Conservation (phyloP, 2,113 vertebrate genomes). For the Grallaria varia region DNA sequence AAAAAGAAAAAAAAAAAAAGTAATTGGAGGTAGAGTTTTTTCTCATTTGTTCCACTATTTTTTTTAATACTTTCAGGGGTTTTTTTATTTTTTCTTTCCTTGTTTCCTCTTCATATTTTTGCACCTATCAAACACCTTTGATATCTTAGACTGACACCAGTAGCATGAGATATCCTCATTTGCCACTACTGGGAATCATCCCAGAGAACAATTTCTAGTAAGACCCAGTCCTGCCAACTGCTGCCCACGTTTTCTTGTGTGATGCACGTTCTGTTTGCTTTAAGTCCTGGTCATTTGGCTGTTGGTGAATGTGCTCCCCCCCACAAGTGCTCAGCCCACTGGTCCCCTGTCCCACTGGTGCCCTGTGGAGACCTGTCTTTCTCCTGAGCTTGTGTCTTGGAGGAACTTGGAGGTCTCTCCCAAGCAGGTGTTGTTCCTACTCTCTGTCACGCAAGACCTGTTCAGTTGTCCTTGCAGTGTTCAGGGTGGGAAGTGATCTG, state of each 20-base stretch:
- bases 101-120: background rate
- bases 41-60: background rate
- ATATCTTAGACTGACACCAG: background rate
- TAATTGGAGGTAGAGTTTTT: background rate
- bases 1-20: rapidly evolving
- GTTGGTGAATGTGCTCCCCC: background rate
- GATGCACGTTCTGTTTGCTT: background rate
- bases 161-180: background rate
- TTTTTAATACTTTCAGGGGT: background rate
- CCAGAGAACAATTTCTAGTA: background rate
- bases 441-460: background rate
- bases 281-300: background rate
- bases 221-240: background rate
- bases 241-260: background rate
- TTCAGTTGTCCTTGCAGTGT: background rate
- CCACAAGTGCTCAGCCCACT: background rate
- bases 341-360: background rate
- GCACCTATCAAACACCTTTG: background rate
- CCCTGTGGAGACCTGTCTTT: background rate
- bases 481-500: background rate
- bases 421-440: background rate
- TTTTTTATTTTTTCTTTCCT: background rate
- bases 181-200: background rate
- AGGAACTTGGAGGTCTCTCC: background rate
- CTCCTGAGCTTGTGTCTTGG: background rate